Evolutionary conservation across 2,797 vertebrate species (phyloP).

Genomic region (Orientallactaga sibirica): DNA sequence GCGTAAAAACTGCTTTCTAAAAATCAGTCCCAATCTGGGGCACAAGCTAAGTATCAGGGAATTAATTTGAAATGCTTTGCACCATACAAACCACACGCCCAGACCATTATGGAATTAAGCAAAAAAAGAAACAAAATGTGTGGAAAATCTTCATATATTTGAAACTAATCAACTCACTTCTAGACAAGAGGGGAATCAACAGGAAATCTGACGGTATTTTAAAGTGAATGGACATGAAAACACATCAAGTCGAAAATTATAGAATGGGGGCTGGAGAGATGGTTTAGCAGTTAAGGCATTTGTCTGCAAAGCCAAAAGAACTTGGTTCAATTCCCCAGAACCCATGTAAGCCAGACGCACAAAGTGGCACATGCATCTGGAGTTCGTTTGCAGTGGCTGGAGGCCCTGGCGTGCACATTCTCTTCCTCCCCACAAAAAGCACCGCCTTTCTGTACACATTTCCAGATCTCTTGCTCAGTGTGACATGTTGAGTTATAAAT

Average conservation of each 20-base stretch:
- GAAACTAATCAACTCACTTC: not conserved
- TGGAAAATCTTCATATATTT: not conserved
- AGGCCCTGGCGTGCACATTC: too few relatives aligned
- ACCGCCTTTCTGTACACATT: too few relatives aligned
- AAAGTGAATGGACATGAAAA: not conserved
- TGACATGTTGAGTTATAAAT: not conserved
- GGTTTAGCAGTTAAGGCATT: too few relatives aligned
- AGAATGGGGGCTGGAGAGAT: not conserved
- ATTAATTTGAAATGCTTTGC: not conserved
- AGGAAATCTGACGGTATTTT: not conserved
- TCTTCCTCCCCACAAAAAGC: too few relatives aligned
- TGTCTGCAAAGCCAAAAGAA: too few relatives aligned
- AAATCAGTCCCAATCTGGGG: not conserved
- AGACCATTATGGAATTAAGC: not conserved
- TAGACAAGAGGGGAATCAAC: conserved; percentile 3
- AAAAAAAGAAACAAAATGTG: not conserved
- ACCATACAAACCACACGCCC: not conserved
- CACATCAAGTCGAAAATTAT: not conserved
- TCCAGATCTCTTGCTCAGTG: not conserved
- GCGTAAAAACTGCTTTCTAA: not conserved
- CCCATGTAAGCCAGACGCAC: too few relatives aligned
- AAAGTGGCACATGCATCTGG: too few relatives aligned
- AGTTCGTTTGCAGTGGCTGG: too few relatives aligned
- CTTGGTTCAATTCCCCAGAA: too few relatives aligned
- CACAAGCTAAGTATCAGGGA: not conserved